Percentiles rank a stretch among this genome's conserved stretches.
Evolutionary conservation across 2,113 vertebrate species (phyloP).

Genomic region (Myotis lucifugus): DNA sequence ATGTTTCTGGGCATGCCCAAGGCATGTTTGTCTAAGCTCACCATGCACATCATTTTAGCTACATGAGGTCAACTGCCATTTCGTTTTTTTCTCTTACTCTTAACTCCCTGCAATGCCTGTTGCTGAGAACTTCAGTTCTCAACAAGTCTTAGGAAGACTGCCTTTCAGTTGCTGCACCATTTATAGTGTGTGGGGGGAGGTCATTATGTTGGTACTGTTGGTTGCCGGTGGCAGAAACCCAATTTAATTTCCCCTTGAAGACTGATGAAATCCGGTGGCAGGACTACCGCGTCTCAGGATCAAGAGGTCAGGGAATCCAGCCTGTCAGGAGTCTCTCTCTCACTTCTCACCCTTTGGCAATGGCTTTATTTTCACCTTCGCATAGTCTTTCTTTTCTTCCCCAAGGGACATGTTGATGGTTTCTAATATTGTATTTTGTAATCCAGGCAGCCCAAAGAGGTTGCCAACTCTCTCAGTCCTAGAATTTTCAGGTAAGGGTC

Average conservation of each 20-base stretch:
- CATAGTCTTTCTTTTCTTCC: neutral
- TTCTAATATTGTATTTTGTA: conserved; percentile 8
- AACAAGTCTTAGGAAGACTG: neutral
- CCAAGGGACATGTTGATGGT: neutral
- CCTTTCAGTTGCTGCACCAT: neutral
- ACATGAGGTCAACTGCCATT: neutral
- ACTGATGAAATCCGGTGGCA: neutral
- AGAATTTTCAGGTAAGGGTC: neutral
- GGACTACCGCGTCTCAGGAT: neutral
- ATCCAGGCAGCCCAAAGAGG: neutral
- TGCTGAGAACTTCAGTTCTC: neutral
- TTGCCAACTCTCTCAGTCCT: neutral
- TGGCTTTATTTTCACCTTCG: neutral
- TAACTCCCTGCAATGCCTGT: neutral
- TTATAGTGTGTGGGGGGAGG: neutral
- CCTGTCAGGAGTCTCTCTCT: neutral
- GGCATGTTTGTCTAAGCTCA: neutral
- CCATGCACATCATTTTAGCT: neutral
- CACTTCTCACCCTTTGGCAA: neutral
- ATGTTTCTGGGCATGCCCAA: neutral
- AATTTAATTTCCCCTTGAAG: neutral
- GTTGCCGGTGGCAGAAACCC: neutral
- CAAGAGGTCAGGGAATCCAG: no score
- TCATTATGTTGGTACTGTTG: neutral
- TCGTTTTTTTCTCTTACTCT: neutral